A percentile compares a stretch with the other conserved stretches of the same genome.
phyloP scores from a whole-genome alignment of 2,113 vertebrate species.

The Hydrochoerus hydrochaeris region DNA sequence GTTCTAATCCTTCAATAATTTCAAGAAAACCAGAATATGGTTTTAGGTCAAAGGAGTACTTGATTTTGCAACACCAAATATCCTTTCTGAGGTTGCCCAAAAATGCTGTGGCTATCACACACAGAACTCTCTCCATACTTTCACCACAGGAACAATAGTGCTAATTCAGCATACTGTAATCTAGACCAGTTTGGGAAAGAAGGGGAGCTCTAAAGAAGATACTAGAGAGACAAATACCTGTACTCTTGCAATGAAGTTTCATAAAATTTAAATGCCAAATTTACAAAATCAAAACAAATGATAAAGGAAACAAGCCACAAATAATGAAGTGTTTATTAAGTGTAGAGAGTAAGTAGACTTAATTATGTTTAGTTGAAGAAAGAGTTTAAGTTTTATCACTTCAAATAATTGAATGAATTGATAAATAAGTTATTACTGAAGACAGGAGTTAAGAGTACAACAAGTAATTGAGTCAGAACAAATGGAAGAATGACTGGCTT shows the following conservation, averaged over 20 bases:
- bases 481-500: background rate
- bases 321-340: background rate
- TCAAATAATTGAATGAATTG: conserved; percentile 1
- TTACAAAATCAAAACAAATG: background rate
- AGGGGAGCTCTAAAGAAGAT: background rate
- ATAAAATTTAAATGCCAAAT: background rate
- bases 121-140: conserved; percentile 45
- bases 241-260: background rate
- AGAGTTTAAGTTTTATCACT: background rate
- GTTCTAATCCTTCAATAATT: conserved; percentile 73
- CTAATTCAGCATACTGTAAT: conserved; percentile 61
- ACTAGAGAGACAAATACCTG: conserved; percentile 18
- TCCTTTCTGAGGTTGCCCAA: conserved; percentile 68
- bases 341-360: background rate
- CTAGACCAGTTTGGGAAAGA: background rate
- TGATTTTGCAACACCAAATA: conserved; percentile 74
- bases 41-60: conserved; percentile 75
- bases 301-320: background rate
- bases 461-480: background rate
- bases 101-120: conserved; percentile 67
- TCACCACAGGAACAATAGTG: conserved; percentile 54
- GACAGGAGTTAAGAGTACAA: background rate
- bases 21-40: conserved; percentile 73
- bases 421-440: background rate
- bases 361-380: background rate